Conservation (phyloP, 2,888 invertebrate genomes). For the Pterobdella sp. region DNA sequence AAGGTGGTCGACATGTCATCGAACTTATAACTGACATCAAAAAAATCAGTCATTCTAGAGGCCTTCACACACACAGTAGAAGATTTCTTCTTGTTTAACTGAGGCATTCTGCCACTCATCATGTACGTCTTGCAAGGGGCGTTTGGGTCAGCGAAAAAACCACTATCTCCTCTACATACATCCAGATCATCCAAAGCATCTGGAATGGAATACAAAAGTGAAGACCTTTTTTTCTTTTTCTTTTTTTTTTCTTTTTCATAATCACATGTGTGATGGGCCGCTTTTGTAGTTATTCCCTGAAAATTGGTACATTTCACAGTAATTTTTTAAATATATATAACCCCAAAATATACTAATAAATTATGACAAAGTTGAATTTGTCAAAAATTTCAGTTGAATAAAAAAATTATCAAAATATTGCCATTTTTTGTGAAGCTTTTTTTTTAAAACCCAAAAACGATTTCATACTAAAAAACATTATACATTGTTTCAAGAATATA, state of each 20-base stretch:
- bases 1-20: slow-evolving; percentile 43
- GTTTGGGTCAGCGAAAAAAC: slow-evolving; percentile 38
- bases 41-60: slow-evolving; percentile 43
- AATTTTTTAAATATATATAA: no score
- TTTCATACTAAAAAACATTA: not conserved
- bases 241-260: slow-evolving; percentile 19
- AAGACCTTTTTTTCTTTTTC: slow-evolving; percentile 36
- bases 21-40: slow-evolving; percentile 42
- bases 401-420: no score
- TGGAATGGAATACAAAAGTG: not conserved
- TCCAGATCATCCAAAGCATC: slow-evolving; percentile 9
- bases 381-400: no score
- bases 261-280: slow-evolving; percentile 36
- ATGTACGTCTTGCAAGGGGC: slow-evolving; percentile 37
- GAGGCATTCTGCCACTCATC: slow-evolving; percentile 35
- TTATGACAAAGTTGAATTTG: no score
- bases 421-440: no score
- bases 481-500: no score
- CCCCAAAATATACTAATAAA: no score
- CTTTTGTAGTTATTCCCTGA: slow-evolving; percentile 38
- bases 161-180: slow-evolving; percentile 37
- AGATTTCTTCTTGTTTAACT: slow-evolving; percentile 36
- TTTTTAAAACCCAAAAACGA: no score
- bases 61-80: slow-evolving; percentile 45
- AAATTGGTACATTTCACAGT: no score